Evolutionary conservation across 2,113 vertebrate species (phyloP).

Genomic region (Xiphophorus couchianus): DNA sequence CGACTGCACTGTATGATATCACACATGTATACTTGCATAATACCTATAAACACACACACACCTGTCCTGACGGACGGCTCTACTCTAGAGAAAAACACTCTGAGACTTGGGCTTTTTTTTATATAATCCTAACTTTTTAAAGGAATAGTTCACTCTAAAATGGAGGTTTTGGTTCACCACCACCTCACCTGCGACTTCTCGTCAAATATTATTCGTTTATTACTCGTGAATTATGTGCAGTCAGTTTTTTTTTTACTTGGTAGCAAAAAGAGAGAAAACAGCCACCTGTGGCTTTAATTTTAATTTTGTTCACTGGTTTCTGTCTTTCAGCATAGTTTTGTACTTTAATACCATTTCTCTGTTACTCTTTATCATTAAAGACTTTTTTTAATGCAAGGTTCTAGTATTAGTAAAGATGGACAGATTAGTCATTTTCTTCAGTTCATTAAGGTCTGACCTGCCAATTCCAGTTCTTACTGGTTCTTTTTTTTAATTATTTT

Average conservation of each 20-base stretch:
- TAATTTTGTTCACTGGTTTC: no score
- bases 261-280: neutral
- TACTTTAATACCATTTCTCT: neutral
- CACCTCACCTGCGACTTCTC: neutral
- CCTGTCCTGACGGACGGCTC: neutral
- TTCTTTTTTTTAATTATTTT: no score
- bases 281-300: no score
- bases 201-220: neutral
- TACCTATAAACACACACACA: slow-evolving; percentile 28
- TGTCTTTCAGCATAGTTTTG: neutral
- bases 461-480: no score
- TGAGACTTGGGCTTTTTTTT: neutral
- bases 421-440: no score
- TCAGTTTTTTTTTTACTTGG: no score
- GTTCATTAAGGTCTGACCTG: no score
- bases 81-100: slow-evolving; percentile 22
- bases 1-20: slow-evolving; percentile 33
- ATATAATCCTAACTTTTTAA: slow-evolving; percentile 17
- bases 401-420: no score
- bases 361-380: neutral
- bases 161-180: slow-evolving; percentile 8
- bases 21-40: slow-evolving; percentile 45
- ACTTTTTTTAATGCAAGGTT: neutral
- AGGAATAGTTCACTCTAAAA: slow-evolving; percentile 45
- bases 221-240: neutral